Evolutionary conservation across 2,888 invertebrate genomes (phyloP), one percentile per base, ranked within the genome.

Genomic region (Drosophila falleni): DNA sequence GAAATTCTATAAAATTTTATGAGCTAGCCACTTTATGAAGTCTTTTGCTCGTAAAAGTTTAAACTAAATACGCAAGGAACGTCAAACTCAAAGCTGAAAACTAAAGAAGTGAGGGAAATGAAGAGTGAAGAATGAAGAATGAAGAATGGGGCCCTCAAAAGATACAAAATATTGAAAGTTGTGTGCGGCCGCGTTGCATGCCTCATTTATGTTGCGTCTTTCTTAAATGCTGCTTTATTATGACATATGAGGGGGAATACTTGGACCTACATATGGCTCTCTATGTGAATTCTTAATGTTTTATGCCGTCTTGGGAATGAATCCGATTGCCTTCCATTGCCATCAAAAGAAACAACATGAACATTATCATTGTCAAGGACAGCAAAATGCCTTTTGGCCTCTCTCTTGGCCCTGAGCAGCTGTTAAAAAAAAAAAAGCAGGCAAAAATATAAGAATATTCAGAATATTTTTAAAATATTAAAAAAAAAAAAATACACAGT

Each of bases 341-440:
- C 19, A 19, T 5, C 13, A 44, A 35, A 5, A 10, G n/a, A 35
- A 16, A 19, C 15, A 44, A n/a, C 9, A 41, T 19, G 2, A 26
- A 5, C 42, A 49, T 60, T 53, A 68, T 77, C 79, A 79, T 75
- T 79, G 79, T 71, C 77, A 80, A 80, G 80, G 79, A 79, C 80
- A 79, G 50, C 47, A 19, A n/a, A 49, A 26, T 15, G 42, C 10
- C 19, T 19, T 41, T 9, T 41, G 26, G 9, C 6, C 8, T 15
- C 13, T 11, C 33, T 41, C 23, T n/a, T 19, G 31, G 37, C 41
- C 42, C 37, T 37, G n/a, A 31, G 26, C 47, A 42, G 49, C 41
- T 33, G 44, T 23, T 13, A n/a, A 23, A 23, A 29, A 29, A 5
- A 23, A 4, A 8, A 5, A 23, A 4, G 8, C 19, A 4, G 13